Evolutionary conservation across 2,888 invertebrate species (phyloP).

Genomic region (Rotaria macrura): DNA sequence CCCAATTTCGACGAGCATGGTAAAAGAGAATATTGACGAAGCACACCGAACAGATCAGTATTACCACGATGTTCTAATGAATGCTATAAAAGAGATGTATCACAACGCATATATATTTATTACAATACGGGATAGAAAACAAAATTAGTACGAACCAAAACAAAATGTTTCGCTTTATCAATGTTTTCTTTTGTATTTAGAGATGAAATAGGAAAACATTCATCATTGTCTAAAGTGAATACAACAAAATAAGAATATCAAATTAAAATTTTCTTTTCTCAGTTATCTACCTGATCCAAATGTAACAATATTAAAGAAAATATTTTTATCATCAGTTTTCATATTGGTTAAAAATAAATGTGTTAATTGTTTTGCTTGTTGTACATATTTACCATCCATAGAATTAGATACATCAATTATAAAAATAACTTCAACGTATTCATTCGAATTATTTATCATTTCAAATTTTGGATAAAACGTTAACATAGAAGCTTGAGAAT

Average conservation of each 20-base stretch:
- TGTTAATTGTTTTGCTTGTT: conserved; percentile 22
- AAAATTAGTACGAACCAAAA: background rate
- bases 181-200: conserved; percentile 7
- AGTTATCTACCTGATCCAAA: conserved; percentile 6
- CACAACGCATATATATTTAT: too few species aligned
- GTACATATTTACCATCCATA: conserved; percentile 43
- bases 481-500: conserved; percentile 36
- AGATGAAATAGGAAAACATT: conserved; percentile 13
- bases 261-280: too few species aligned
- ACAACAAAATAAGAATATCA: background rate
- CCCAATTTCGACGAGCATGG: background rate
- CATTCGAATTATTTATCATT: conserved; percentile 38
- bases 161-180: conserved; percentile 7
- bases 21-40: conserved; percentile 3
- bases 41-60: background rate
- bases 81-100: background rate
- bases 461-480: conserved; percentile 52
- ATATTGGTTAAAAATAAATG: conserved; percentile 10
- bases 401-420: conserved; percentile 51
- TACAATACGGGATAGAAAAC: too few species aligned
- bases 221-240: background rate
- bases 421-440: conserved; percentile 42
- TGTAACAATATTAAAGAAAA: conserved; percentile 9
- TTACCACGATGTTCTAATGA: conserved; percentile 11
- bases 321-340: background rate